Evolutionary conservation across 2,888 invertebrate species (phyloP), one percentile per base, ranked within the genome.

Genomic region (Zaprionus bogoriensis): DNA sequence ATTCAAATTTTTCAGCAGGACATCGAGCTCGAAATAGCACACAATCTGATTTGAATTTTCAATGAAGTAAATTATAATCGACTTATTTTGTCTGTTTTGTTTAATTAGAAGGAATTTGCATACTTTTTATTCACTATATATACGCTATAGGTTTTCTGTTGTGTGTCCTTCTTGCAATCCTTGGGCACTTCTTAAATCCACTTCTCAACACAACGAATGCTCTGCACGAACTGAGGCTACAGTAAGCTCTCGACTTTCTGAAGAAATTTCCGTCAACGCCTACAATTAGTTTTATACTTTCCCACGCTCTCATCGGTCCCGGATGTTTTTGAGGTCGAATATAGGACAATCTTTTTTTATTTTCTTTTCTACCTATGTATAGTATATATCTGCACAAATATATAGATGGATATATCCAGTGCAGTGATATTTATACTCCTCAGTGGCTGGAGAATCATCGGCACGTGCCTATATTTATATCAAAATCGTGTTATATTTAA

Each of bases 251-350:
- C 17, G 62, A 65, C 54, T 69, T 67, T 65, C 69, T 65, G 58
- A 82, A 77, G 77, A 85, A 79, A 82, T 71, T 76, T 85, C 57
- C 65, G 44, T 27, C 70, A 70, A 74, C 85, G 82, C 79, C 82
- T 81, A 84, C 82, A 82, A 85, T 73, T 77, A 67, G 65, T 67
- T 67, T 85, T 75, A 68, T 68, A 73, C 75, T 71, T 85, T 79
- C 74, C 67, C 78, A 68, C 73, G 65, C 73, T 66, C 58, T 67
- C 51, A 55, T 54, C 60, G 22, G 54, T 70, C 77, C 75, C 70
- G 75, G 72, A 67, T 69, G 42, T 36, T 61, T 70, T 73, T 72
- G 68, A 85, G 82, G 82, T 82, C 82, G 68, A 85, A 82, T 82
- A 85, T 82, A 82, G 82, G 82, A 82, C 85, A 70, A 17, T 60